A percentile compares a stretch with the other conserved stretches of the same genome.
Evolutionary conservation across 92 coral and sea anemone species (phyloP).

Genomic region (Parazoanthus darwini): DNA sequence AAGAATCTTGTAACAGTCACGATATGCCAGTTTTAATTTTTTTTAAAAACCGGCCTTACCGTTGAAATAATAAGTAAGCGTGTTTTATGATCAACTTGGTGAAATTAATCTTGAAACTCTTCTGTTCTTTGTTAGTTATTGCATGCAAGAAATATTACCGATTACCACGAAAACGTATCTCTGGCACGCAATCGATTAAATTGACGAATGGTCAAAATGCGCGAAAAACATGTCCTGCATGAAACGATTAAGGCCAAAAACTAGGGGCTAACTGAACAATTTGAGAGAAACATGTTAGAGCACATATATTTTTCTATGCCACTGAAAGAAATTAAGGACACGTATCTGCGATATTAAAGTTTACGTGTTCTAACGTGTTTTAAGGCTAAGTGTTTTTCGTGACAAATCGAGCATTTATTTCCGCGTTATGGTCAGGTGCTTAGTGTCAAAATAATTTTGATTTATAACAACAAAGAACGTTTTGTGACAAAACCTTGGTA

Average conservation of each 20-base stretch:
- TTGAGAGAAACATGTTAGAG: too few relatives aligned
- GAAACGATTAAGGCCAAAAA: too few relatives aligned
- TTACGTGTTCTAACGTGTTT: neutral
- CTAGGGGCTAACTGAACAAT: neutral
- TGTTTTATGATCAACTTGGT: neutral
- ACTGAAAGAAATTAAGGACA: neutral
- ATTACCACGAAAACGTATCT: neutral
- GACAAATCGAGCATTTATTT: neutral
- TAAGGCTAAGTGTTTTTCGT: neutral
- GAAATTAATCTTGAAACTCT: neutral
- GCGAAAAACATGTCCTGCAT: neutral
- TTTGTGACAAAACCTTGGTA: neutral
- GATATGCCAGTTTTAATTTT: neutral
- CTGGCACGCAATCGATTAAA: neutral
- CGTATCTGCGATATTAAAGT: neutral
- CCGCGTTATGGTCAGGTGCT: neutral
- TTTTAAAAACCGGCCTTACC: neutral
- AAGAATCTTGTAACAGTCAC: neutral
- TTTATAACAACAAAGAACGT: neutral
- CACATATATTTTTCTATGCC: neutral
- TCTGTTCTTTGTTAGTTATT: neutral
- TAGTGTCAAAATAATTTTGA: neutral
- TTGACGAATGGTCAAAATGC: neutral
- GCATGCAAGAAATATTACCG: neutral
- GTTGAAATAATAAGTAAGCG: neutral